Evolutionary conservation across 2,888 invertebrate genomes (phyloP).

Genomic region (Calephelis perditalis): DNA sequence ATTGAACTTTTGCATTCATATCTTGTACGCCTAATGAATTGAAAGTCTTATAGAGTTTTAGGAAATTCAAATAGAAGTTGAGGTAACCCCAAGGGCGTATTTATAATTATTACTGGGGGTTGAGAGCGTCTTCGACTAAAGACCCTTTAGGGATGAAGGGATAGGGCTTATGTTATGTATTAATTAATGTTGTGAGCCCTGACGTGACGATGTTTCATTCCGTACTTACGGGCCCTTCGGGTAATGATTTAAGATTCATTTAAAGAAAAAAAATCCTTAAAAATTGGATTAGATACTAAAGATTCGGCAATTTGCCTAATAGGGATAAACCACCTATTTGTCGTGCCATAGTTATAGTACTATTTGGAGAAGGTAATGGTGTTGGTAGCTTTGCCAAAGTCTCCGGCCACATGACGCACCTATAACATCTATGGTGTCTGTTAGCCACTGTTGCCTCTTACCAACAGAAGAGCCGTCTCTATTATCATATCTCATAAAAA

Average conservation of each 20-base stretch:
- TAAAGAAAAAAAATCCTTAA: background rate
- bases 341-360: too few species aligned
- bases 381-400: too few species aligned
- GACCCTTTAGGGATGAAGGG: constrained; percentile 33
- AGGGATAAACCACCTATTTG: too few species aligned
- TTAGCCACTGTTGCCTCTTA: too few species aligned
- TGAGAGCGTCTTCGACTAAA: constrained; percentile 30
- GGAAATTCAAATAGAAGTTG: constrained; percentile 32
- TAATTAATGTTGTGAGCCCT: constrained; percentile 35
- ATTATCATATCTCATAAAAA: too few species aligned
- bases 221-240: constrained; percentile 13
- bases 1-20: constrained; percentile 3
- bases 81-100: constrained; percentile 60
- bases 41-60: constrained; percentile 23
- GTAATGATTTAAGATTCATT: background rate
- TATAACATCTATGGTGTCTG: too few species aligned
- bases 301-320: too few species aligned
- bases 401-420: too few species aligned
- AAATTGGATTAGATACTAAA: background rate
- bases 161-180: constrained; percentile 32
- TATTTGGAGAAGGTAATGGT: too few species aligned
- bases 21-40: constrained; percentile 22
- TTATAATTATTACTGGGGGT: constrained; percentile 68
- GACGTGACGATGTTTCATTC: constrained; percentile 27
- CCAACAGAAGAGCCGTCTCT: too few species aligned